Percentiles rank a stretch among this genome's conserved stretches.
phyloP scores from a whole-genome alignment of 37 sponge, comb jelly and placozoan species.

The Cladorhizidae sp. region DNA sequence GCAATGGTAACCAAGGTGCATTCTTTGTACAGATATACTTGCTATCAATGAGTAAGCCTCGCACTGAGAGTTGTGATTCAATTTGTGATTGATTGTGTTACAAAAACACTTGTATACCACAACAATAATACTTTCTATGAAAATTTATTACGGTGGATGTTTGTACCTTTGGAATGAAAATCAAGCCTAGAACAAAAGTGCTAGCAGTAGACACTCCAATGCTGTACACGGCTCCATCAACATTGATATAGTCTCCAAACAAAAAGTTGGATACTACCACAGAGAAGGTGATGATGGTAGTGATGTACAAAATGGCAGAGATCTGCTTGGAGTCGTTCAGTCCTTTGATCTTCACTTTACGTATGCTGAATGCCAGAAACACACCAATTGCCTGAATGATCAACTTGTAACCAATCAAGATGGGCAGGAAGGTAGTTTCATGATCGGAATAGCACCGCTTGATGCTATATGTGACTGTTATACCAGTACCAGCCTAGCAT shows the following conservation, averaged over 20 bases:
- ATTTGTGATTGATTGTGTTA: neutral
- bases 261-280: conserved; percentile 9
- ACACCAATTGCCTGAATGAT: conserved; percentile 44
- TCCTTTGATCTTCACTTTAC: conserved; percentile 58
- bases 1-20: too few relatives aligned
- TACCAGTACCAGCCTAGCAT: neutral
- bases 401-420: conserved; percentile 44
- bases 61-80: neutral
- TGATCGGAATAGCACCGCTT: conserved; percentile 8
- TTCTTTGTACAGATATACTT: too few relatives aligned
- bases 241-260: conserved; percentile 46
- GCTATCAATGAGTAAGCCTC: neutral
- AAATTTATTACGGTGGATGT: neutral
- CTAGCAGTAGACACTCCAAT: conserved; percentile 26
- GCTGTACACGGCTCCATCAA: conserved; percentile 21
- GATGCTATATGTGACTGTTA: conserved; percentile 11
- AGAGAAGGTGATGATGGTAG: conserved; percentile 28
- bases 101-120: neutral
- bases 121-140: neutral
- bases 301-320: conserved; percentile 44
- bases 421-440: conserved; percentile 6
- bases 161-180: conserved; percentile 62
- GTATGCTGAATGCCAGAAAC: conserved; percentile 49
- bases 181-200: conserved; percentile 24
- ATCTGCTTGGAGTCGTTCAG: conserved; percentile 61